Percentiles rank a stretch among this genome's conserved stretches.
These are phyloP conservation scores for Agelastica alni DNA, from an alignment of 2,888 invertebrate genomes.

Conservation along the genomic window DNA sequence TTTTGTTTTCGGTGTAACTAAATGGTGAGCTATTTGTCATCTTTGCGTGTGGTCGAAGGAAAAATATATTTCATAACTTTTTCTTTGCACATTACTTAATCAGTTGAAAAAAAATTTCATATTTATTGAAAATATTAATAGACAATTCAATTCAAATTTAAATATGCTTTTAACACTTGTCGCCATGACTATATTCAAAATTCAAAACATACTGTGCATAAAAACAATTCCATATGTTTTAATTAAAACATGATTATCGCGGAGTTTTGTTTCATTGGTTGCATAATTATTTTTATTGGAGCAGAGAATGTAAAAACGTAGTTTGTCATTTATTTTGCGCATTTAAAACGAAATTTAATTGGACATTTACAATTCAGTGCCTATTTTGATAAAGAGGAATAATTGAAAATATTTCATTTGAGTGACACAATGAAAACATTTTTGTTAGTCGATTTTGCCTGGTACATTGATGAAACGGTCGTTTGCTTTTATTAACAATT, in stretches of 20 bases:
- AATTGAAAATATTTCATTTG: slow-evolving; percentile 37
- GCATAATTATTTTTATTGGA: slow-evolving; percentile 29
- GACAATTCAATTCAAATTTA: too few relatives aligned
- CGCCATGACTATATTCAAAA: too few relatives aligned
- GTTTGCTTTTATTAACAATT: slow-evolving; percentile 35
- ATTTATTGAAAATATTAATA: too few relatives aligned
- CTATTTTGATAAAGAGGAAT: slow-evolving; percentile 34
- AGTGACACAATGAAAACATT: slow-evolving; percentile 29
- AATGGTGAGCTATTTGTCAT: too few relatives aligned
- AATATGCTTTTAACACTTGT: too few relatives aligned
- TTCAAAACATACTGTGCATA: too few relatives aligned
- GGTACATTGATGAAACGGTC: slow-evolving; percentile 26
- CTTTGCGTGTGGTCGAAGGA: too few relatives aligned
- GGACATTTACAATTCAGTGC: slow-evolving; percentile 32
- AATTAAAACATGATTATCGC: slow-evolving; percentile 12
- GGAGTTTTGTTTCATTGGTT: slow-evolving; percentile 17
- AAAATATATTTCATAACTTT: too few relatives aligned
- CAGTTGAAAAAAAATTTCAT: too few relatives aligned
- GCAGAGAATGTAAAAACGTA: slow-evolving; percentile 29
- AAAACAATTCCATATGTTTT: too few relatives aligned
- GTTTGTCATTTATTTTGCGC: slow-evolving; percentile 38
- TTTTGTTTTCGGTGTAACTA: too few relatives aligned
- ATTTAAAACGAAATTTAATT: slow-evolving; percentile 34
- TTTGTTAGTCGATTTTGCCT: slow-evolving; percentile 23
- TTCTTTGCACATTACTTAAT: too few relatives aligned